Conservation (phyloP, 2,888 invertebrate genomes). For the Ennomos quercinarius region DNA sequence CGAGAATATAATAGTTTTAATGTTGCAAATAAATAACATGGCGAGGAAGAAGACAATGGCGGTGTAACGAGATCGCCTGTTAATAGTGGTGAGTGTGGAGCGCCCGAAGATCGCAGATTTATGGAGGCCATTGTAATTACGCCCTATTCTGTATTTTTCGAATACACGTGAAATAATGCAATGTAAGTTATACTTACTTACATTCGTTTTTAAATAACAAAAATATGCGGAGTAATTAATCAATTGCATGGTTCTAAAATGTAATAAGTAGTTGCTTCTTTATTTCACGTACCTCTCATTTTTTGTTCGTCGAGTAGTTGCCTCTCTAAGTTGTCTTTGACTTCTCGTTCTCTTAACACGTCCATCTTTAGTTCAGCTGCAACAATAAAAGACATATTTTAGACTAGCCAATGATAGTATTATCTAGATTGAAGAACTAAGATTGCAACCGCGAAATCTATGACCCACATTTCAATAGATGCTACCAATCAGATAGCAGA, state of each 20-base stretch:
- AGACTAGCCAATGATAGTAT: not conserved
- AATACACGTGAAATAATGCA: constrained; percentile 42
- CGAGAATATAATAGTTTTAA: constrained; percentile 79
- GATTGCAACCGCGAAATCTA: constrained; percentile 12
- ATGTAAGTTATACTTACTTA: constrained; percentile 2
- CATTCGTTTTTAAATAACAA: too few species aligned
- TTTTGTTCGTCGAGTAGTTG: constrained; percentile 97
- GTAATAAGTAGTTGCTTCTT: constrained; percentile 6
- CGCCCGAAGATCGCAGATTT: constrained; percentile 68
- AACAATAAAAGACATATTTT: constrained; percentile 67
- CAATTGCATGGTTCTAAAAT: too few species aligned
- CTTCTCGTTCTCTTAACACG: constrained; percentile 95
- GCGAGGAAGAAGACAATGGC: constrained; percentile 78
- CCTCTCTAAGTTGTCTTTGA: constrained; percentile 96
- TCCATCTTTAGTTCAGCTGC: constrained; percentile 98
- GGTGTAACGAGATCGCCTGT: constrained; percentile 77
- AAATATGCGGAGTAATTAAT: too few species aligned
- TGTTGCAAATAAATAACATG: constrained; percentile 79
- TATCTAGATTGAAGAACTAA: not conserved
- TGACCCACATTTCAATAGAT: constrained; percentile 42
- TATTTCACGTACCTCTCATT: constrained; percentile 92
- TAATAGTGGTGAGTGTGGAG: constrained; percentile 77
- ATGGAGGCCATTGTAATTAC: constrained; percentile 74
- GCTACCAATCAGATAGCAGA: constrained; percentile 53
- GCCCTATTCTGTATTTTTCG: constrained; percentile 68